phyloP scores from a whole-genome alignment of 2,113 vertebrate species.

The Sinocyclocheilus rhinocerous region DNA sequence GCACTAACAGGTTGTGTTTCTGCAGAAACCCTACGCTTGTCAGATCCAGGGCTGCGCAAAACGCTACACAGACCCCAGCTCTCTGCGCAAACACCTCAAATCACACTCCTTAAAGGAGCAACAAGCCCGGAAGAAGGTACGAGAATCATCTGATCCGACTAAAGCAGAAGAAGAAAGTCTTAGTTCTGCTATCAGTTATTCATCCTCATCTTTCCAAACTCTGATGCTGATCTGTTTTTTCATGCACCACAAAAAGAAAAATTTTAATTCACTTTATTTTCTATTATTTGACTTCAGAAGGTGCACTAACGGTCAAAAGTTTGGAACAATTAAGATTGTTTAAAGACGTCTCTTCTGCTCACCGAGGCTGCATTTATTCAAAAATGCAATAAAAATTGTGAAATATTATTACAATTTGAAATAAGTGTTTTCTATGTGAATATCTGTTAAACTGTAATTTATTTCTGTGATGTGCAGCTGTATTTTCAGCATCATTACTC shows the following conservation, averaged over 20 bases:
- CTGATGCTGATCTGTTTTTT: not conserved
- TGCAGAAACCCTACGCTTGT: conserved; percentile 96
- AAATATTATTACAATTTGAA: not conserved
- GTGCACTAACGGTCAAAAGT: not conserved
- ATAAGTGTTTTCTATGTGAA: not conserved
- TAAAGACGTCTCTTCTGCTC: too few species aligned
- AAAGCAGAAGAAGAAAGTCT: too few species aligned
- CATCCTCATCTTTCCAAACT: not conserved
- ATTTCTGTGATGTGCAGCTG: too few species aligned
- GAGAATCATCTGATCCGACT: conserved; percentile 21
- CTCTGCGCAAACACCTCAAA: conserved; percentile 94
- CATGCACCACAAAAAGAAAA: not conserved
- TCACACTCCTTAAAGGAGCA: conserved; percentile 92
- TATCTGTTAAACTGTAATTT: not conserved
- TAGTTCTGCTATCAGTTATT: not conserved
- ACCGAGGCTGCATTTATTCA: too few species aligned
- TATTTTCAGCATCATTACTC: not conserved
- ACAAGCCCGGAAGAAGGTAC: conserved; percentile 93
- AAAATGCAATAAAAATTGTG: not conserved
- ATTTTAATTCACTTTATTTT: too few species aligned
- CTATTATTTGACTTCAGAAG: too few species aligned
- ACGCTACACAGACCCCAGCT: conserved; percentile 97
- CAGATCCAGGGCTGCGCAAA: conserved; percentile 94
- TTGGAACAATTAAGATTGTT: not conserved
- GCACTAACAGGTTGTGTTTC: conserved; percentile 15